These are phyloP conservation scores for Metopia argyrocephala DNA, from an alignment of 2,888 invertebrate species.

Conservation along the genomic window DNA sequence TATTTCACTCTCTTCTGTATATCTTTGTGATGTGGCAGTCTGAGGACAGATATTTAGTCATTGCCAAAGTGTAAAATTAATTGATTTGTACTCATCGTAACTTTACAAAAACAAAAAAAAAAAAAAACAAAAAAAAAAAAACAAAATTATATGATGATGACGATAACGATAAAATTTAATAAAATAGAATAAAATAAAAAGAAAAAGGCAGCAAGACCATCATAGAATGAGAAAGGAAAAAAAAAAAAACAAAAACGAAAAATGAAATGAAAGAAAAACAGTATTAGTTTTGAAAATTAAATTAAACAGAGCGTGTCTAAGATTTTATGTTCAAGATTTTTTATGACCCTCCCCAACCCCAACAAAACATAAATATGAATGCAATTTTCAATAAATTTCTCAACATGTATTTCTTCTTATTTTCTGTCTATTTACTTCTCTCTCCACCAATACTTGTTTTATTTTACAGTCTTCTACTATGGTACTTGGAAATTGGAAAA, in stretches of 20 bases:
- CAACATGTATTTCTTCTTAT: slow-evolving; percentile 22
- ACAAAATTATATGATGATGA: slow-evolving; percentile 3
- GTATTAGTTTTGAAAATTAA: slow-evolving; percentile 57
- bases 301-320: slow-evolving; percentile 62
- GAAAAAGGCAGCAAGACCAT: background rate
- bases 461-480: background rate
- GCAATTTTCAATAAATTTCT: slow-evolving; percentile 59
- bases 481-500: slow-evolving; percentile 7
- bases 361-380: slow-evolving; percentile 58
- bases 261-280: slow-evolving; percentile 6
- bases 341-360: too few species aligned
- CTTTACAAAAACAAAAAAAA: background rate
- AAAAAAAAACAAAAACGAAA: too few species aligned
- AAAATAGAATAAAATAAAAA: background rate
- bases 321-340: slow-evolving; percentile 57
- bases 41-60: slow-evolving; percentile 12
- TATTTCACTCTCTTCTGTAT: background rate
- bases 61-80: slow-evolving; percentile 56
- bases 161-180: slow-evolving; percentile 41
- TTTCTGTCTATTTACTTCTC: background rate
- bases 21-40: background rate
- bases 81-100: slow-evolving; percentile 49
- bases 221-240: background rate
- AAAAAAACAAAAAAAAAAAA: too few species aligned
- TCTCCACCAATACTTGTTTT: background rate